phyloP scores from a whole-genome alignment of 2,888 invertebrate species.

The Ichneumoninae sp. region DNA sequence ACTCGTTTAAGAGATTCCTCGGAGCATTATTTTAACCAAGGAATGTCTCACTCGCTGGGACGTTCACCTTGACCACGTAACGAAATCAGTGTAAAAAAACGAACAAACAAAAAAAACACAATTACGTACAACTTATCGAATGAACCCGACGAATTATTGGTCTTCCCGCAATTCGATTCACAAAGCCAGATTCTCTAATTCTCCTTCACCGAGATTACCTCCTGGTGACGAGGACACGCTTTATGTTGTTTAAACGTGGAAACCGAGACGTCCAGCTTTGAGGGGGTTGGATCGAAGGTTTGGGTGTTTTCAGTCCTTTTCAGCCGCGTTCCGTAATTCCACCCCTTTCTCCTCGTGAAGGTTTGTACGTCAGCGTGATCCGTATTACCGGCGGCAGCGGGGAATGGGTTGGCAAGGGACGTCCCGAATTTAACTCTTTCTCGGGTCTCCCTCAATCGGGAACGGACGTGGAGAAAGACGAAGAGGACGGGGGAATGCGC shows the following conservation, averaged over 20 bases:
- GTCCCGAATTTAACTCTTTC: slow-evolving; percentile 38
- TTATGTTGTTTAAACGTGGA: too few relatives aligned
- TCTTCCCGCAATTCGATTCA: neutral
- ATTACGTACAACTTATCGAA: neutral
- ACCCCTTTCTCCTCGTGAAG: neutral
- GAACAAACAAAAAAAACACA: neutral
- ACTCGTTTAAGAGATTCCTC: neutral
- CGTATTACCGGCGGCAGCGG: neutral
- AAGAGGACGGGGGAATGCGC: neutral
- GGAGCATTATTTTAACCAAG: neutral
- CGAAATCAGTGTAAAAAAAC: neutral
- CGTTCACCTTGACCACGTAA: neutral
- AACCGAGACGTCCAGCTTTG: neutral
- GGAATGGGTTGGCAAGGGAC: slow-evolving; percentile 38
- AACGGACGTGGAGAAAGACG: slow-evolving; percentile 11
- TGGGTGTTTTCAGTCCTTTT: neutral
- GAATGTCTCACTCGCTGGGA: neutral
- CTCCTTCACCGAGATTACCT: too few relatives aligned
- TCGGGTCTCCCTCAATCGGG: slow-evolving; percentile 42
- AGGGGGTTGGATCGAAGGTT: neutral
- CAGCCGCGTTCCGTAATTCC: neutral
- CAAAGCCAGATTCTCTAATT: neutral
- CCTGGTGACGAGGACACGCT: too few relatives aligned
- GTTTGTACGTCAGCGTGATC: neutral
- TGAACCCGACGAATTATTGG: neutral